Evolutionary conservation across 2,797 vertebrate species (phyloP).

Genomic region (Parauchenoglanis ngamensis): DNA sequence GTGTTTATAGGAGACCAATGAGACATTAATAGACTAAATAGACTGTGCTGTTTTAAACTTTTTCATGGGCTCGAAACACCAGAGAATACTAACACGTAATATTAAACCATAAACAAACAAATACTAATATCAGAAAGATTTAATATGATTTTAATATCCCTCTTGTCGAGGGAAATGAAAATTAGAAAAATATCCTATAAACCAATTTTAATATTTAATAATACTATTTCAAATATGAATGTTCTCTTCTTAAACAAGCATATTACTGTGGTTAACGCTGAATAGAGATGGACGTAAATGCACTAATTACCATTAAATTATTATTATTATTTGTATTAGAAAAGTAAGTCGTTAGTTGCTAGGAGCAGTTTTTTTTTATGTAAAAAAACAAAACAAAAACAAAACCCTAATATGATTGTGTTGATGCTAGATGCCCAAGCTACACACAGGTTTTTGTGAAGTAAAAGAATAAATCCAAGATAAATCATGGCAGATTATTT

Average conservation of each 20-base stretch:
- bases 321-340: neutral
- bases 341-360: neutral
- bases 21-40: neutral
- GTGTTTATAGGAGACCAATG: neutral
- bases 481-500: neutral
- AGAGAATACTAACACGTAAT: conserved; percentile 3
- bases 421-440: neutral
- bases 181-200: neutral
- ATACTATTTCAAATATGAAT: neutral
- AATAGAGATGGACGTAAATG: neutral
- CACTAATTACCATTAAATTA: neutral
- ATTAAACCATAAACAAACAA: conserved; percentile 1
- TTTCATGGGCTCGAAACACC: neutral
- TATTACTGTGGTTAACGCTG: neutral
- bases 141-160: neutral
- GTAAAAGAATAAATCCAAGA: neutral
- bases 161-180: neutral
- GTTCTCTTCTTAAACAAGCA: neutral
- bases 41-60: neutral
- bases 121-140: neutral
- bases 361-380: neutral
- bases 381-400: neutral
- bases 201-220: neutral
- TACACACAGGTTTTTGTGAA: neutral
- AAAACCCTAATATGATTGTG: neutral